phyloP scores from a whole-genome alignment of 2,888 invertebrate species.

The Nemoura dubitans region DNA sequence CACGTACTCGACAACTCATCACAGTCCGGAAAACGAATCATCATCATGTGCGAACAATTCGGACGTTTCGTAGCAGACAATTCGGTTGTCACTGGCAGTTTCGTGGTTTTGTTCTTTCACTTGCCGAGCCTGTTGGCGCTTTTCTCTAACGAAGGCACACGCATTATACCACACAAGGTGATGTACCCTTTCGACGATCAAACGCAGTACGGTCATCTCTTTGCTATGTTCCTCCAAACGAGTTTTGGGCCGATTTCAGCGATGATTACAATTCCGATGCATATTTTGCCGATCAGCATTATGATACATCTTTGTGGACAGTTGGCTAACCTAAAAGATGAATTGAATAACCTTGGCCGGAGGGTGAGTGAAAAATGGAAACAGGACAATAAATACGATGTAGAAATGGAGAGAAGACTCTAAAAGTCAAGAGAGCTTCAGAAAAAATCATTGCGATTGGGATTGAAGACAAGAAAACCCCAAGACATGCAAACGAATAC shows the following conservation, averaged over 20 bases:
- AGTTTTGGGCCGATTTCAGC: background rate
- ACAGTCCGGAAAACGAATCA: too few relatives aligned
- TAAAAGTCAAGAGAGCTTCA: background rate
- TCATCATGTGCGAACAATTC: too few relatives aligned
- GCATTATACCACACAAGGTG: background rate
- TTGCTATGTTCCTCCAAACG: background rate
- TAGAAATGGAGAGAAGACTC: background rate
- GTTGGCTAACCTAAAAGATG: background rate
- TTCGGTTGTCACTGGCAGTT: too few relatives aligned
- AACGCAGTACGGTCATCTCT: background rate
- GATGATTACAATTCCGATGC: background rate
- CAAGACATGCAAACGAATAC: background rate
- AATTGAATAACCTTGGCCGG: background rate
- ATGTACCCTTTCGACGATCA: background rate
- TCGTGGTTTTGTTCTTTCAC: too few relatives aligned
- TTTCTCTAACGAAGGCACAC: background rate
- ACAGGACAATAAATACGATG: background rate
- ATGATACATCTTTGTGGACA: background rate
- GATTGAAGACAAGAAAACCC: background rate
- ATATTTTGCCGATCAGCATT: background rate
- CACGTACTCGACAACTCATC: too few relatives aligned
- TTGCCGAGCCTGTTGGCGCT: background rate
- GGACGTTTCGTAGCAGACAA: too few relatives aligned
- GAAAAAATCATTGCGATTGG: background rate
- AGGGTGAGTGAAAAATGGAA: background rate